phyloP scores from a whole-genome alignment of 1,140 invertebrate genomes.

The Lethocerus indicus region DNA sequence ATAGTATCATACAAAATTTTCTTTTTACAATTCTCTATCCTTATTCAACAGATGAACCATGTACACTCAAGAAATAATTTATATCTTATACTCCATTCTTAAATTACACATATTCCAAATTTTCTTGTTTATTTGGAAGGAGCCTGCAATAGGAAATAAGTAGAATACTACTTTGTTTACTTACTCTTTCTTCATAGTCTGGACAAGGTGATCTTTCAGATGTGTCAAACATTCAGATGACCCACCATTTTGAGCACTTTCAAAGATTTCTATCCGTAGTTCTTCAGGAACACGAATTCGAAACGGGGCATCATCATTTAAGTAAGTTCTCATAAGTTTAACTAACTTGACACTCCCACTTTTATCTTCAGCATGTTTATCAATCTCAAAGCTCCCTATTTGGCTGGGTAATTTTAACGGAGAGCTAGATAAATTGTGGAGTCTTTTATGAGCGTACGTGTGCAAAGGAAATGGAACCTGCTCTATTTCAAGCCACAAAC shows the following conservation, averaged over 20 bases:
- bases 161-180: too few species aligned
- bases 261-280: not conserved
- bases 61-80: too few species aligned
- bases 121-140: too few species aligned
- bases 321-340: constrained; percentile 6
- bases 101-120: too few species aligned
- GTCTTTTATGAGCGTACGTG: not conserved
- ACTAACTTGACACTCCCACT: not conserved
- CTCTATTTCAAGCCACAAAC: constrained; percentile 10
- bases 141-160: too few species aligned
- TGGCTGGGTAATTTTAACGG: not conserved
- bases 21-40: too few species aligned
- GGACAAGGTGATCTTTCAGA: constrained; percentile 7
- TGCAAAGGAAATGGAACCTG: constrained; percentile 3
- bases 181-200: constrained; percentile 13
- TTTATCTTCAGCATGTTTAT: not conserved
- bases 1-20: too few species aligned
- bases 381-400: not conserved
- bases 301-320: constrained; percentile 5
- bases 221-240: constrained; percentile 5
- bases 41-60: too few species aligned
- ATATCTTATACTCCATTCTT: too few species aligned
- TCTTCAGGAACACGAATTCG: constrained; percentile 9
- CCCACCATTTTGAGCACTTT: not conserved
- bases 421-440: constrained; percentile 2